Percentiles rank a stretch among this genome's conserved stretches.
These are phyloP conservation scores for Euplexia lucipara DNA, from an alignment of 2,888 invertebrate genomes.

Conservation along the genomic window DNA sequence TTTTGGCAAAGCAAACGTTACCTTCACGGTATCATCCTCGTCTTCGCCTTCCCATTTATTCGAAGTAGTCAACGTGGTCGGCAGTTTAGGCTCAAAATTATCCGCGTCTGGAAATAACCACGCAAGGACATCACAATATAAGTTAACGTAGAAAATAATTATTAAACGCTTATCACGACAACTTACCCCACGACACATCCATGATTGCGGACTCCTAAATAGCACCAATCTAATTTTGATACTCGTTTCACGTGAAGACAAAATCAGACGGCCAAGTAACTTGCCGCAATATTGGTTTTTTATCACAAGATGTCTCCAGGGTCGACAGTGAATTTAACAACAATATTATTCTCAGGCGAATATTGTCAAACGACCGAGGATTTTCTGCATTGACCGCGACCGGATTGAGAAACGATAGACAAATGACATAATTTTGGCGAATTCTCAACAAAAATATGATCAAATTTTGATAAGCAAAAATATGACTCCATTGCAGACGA, in stretches of 20 bases:
- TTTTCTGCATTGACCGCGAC: conserved; percentile 88
- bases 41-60: conserved; percentile 98
- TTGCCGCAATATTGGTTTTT: conserved; percentile 84
- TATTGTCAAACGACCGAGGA: conserved; percentile 89
- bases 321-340: conserved; percentile 85
- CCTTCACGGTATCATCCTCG: conserved; percentile 96
- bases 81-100: conserved; percentile 93
- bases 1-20: conserved; percentile 86
- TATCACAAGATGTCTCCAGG: conserved; percentile 91
- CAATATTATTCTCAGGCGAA: conserved; percentile 83
- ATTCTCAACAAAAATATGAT: conserved; percentile 86
- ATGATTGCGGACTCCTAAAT: conserved; percentile 85
- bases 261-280: conserved; percentile 82
- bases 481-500: conserved; percentile 91
- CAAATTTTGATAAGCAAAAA: conserved; percentile 88
- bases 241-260: conserved; percentile 86
- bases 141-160: conserved; percentile 64
- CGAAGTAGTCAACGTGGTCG: conserved; percentile 90
- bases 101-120: conserved; percentile 92
- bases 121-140: conserved; percentile 71
- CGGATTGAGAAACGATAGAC: conserved; percentile 85
- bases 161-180: conserved; percentile 60
- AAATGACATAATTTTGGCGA: conserved; percentile 90
- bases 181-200: conserved; percentile 94
- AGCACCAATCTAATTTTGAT: conserved; percentile 86